phyloP scores from a whole-genome alignment of 2,797 vertebrate species.

The Brachyrhaphis roseni region DNA sequence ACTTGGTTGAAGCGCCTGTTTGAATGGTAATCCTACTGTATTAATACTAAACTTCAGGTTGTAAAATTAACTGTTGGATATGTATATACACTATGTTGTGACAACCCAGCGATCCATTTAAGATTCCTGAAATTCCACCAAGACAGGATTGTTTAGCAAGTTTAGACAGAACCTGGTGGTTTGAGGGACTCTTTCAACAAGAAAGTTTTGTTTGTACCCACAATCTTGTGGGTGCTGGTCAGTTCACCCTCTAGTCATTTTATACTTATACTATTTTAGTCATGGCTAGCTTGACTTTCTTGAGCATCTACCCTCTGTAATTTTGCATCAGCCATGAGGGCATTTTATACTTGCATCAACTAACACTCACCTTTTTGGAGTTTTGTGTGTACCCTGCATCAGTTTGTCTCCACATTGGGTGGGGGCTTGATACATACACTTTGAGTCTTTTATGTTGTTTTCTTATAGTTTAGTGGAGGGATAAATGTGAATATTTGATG shows the following conservation, averaged over 20 bases:
- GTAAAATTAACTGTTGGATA: conserved; percentile 23
- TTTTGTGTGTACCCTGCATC: not conserved
- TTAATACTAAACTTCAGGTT: conserved; percentile 30
- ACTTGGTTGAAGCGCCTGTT: not conserved
- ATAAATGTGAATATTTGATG: not conserved
- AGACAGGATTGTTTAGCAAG: conserved; percentile 61
- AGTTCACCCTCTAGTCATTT: not conserved
- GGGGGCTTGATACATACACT: not conserved
- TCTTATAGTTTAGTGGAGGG: not conserved
- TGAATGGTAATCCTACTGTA: not conserved
- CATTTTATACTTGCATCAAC: not conserved
- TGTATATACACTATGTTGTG: not conserved
- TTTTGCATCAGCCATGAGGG: not conserved
- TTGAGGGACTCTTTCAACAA: conserved; percentile 40
- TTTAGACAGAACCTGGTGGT: conserved; percentile 62
- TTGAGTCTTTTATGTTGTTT: not conserved
- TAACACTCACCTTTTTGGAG: not conserved
- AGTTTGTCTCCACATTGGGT: not conserved
- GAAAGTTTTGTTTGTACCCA: conserved; percentile 15
- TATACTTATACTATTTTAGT: not conserved
- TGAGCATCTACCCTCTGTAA: not conserved
- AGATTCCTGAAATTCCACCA: conserved; percentile 63
- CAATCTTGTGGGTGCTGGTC: not conserved
- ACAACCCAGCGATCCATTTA: conserved; percentile 22
- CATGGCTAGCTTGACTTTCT: not conserved